Conservation (phyloP, 2,888 invertebrate genomes). For the Mimachlamys varia region DNA sequence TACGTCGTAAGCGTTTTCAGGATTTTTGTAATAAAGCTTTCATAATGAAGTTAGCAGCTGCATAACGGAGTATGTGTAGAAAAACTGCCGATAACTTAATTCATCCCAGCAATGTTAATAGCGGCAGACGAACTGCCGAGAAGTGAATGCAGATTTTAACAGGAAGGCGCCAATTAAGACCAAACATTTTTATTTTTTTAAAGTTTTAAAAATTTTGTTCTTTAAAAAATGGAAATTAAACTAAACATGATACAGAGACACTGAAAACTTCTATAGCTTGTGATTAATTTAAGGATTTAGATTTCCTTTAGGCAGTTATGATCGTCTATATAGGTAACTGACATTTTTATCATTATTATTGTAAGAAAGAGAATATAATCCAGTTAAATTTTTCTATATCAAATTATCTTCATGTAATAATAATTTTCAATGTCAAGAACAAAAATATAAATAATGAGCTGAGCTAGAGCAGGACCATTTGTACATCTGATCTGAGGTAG, state of each 20-base stretch:
- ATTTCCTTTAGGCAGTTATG: too few relatives aligned
- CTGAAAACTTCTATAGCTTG: too few relatives aligned
- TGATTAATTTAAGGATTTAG: too few relatives aligned
- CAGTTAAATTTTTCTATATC: too few relatives aligned
- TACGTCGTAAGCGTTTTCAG: conserved; percentile 22
- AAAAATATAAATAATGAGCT: too few relatives aligned
- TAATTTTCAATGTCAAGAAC: too few relatives aligned
- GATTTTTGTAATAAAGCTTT: conserved; percentile 32
- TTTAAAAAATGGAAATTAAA: not conserved
- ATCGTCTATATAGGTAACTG: too few relatives aligned
- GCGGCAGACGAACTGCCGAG: not conserved
- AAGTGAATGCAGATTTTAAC: not conserved
- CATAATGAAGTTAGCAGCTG: conserved; percentile 36
- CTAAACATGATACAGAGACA: not conserved
- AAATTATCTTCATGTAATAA: too few relatives aligned
- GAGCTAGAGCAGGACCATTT: too few relatives aligned
- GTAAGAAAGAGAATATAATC: too few relatives aligned
- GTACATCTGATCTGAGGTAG: not conserved
- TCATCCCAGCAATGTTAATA: conserved; percentile 32
- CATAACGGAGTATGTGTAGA: not conserved
- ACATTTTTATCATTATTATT: too few relatives aligned
- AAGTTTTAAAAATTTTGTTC: not conserved
- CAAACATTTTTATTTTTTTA: not conserved
- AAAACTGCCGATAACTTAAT: conserved; percentile 14
- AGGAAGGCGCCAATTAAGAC: conserved; percentile 17